A percentile compares a stretch with the other conserved stretches of the same genome.
Conservation (phyloP, 2,113 vertebrate genomes). For the Trematocara zebra region DNA sequence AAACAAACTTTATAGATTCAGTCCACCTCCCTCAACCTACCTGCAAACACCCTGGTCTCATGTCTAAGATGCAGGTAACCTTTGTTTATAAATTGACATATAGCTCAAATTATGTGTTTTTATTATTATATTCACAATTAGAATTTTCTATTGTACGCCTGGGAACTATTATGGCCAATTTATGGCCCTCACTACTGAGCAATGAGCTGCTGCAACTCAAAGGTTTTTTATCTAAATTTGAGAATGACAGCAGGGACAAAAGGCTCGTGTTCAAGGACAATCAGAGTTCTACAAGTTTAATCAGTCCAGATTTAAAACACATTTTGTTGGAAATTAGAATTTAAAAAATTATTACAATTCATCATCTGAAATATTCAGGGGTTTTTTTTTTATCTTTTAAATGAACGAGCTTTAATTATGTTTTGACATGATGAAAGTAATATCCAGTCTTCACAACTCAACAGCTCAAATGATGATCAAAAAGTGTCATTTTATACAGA, state of each 20-base stretch:
- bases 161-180: background rate
- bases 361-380: background rate
- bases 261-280: background rate
- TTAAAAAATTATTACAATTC: fast-evolving
- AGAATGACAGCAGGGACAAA: background rate
- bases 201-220: background rate
- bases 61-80: background rate
- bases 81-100: background rate
- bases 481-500: background rate
- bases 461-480: background rate
- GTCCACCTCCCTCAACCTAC: background rate
- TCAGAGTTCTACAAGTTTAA: background rate
- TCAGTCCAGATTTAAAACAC: background rate
- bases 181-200: background rate
- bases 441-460: background rate
- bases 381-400: background rate
- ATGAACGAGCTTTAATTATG: background rate
- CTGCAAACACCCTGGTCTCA: background rate
- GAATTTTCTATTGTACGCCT: background rate
- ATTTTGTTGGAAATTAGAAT: background rate
- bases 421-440: background rate
- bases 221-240: background rate
- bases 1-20: slow-evolving; percentile 49
- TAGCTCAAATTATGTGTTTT: background rate
- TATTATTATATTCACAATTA: background rate